Evolutionary conservation across 2,113 vertebrate species (phyloP).

Genomic region (Lathamus discolor): DNA sequence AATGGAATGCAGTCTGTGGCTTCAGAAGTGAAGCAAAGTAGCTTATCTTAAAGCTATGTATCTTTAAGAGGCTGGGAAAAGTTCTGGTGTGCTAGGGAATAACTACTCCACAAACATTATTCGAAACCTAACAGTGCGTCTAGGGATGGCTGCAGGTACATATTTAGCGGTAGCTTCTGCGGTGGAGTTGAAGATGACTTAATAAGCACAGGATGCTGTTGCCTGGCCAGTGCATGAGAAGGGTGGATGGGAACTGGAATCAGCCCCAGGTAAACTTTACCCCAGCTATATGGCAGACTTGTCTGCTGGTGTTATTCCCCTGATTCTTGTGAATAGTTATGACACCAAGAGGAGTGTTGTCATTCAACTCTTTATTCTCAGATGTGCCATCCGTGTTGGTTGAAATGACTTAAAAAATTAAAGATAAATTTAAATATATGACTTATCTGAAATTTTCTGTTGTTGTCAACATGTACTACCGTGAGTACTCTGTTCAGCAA

Average conservation of each 20-base stretch:
- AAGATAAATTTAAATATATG: background rate
- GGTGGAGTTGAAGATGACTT: background rate
- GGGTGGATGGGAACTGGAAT: background rate
- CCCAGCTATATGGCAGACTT: too few species aligned
- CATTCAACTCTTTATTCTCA: background rate
- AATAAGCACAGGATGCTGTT: background rate
- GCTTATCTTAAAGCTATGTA: background rate
- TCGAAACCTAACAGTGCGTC: background rate
- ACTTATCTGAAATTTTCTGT: background rate
- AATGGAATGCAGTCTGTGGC: background rate
- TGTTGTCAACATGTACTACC: background rate
- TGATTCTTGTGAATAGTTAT: background rate
- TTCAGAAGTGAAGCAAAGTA: background rate
- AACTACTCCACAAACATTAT: too few species aligned
- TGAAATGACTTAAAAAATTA: background rate
- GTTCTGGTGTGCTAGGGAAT: rapidly evolving
- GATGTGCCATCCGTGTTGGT: rapidly evolving
- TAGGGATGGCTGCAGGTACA: background rate
- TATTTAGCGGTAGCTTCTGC: background rate
- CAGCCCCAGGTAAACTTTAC: background rate
- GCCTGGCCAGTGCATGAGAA: background rate
- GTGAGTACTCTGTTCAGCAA: background rate
- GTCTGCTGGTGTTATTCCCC: background rate
- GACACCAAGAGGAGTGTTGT: too few species aligned
- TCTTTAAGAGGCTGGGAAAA: background rate